A percentile compares a stretch with the other conserved stretches of the same genome.
phyloP scores from a whole-genome alignment of 2,113 vertebrate genomes.

The Paedocypris sp. region DNA sequence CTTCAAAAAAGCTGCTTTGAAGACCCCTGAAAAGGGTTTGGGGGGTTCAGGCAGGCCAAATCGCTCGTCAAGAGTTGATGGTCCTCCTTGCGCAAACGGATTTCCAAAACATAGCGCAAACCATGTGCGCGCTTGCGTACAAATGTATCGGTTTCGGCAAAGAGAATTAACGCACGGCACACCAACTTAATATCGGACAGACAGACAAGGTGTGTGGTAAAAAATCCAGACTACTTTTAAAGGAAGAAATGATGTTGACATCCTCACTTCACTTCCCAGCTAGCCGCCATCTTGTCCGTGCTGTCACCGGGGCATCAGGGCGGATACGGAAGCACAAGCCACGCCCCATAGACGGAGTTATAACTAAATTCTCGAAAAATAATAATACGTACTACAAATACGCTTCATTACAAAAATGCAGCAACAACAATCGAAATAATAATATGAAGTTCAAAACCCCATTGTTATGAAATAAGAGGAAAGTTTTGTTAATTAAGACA shows the following conservation, averaged over 20 bases:
- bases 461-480: too few species aligned
- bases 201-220: constrained; percentile 2
- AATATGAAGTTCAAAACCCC: too few species aligned
- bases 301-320: constrained; percentile 41
- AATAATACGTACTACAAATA: too few species aligned
- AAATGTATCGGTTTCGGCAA: not conserved
- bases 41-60: constrained; percentile 11
- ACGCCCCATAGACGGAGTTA: constrained; percentile 13
- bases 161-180: not conserved
- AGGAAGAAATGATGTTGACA: constrained; percentile 50
- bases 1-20: not conserved
- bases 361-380: too few species aligned
- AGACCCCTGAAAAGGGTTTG: constrained; percentile 2
- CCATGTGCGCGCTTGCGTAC: not conserved
- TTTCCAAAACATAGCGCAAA: constrained; percentile 28
- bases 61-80: constrained; percentile 29
- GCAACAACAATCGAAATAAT: too few species aligned
- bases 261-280: constrained; percentile 55
- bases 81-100: constrained; percentile 27
- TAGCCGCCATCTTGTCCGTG: constrained; percentile 67
- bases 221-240: constrained; percentile 26
- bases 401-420: too few species aligned
- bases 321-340: constrained; percentile 22
- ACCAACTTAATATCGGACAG: not conserved
- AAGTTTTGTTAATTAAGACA: too few species aligned